phyloP scores from a whole-genome alignment of 2,113 vertebrate species.

The Sclerurus mexicanus region DNA sequence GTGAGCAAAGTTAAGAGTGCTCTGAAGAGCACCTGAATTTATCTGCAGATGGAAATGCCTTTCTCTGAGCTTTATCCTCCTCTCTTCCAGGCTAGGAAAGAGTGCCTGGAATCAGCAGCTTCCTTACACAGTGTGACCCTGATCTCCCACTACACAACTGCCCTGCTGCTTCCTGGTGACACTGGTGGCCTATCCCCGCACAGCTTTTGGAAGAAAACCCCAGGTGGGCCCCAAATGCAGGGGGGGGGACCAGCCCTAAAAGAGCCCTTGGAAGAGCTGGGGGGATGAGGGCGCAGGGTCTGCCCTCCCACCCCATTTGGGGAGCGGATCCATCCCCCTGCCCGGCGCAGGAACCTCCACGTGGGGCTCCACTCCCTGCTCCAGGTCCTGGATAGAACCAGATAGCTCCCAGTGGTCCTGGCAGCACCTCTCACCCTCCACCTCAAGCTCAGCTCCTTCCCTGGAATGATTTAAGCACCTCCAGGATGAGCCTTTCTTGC shows the following conservation, averaged over 20 bases:
- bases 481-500: background rate
- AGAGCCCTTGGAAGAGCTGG: fast-evolving
- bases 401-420: background rate
- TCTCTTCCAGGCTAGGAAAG: background rate
- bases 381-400: background rate
- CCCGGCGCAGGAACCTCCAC: no score
- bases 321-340: background rate
- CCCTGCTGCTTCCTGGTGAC: background rate
- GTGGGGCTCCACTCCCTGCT: no score
- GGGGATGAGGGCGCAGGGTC: background rate
- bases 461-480: background rate
- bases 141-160: background rate
- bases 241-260: background rate
- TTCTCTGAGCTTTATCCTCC: background rate
- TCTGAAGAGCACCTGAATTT: background rate
- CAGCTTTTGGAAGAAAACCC: background rate
- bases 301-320: background rate
- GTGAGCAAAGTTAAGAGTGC: background rate
- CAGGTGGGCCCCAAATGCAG: background rate
- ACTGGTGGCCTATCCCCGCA: background rate
- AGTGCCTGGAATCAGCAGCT: background rate
- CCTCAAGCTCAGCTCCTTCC: background rate
- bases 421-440: background rate
- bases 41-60: background rate
- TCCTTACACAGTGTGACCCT: background rate